Evolutionary conservation across 1,140 invertebrate genomes (phyloP), one percentile per base, ranked within the genome.

Genomic region (Lordiphosa collinella): DNA sequence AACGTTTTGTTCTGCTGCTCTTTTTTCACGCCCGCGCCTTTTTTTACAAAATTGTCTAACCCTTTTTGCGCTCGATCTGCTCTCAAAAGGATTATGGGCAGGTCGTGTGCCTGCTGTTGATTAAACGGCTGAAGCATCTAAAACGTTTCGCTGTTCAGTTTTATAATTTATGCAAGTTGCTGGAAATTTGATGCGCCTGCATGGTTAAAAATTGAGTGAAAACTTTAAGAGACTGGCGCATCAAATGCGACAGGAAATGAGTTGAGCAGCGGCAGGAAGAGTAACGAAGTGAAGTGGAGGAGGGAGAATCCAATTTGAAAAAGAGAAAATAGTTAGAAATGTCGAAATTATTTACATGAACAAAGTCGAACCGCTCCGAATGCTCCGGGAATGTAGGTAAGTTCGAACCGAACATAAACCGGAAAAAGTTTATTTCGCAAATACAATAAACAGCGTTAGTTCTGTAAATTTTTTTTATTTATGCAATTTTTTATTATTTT

Each of bases 101-200:
- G 50, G 76, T 71, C 76, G 76, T 80, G 75, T 80, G 76, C 69
- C 75, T 79, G 75, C 48, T 56, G 56, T 74, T 80, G 75, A 79
- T 79, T 80, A 80, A 80, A 70, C 75, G 54, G 64, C 68, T 55
- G 22, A 25, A 22, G 65, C 65, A 56, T 60, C 62, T 47, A 46
- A 43, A 38, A 37, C 53, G 38, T 62, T 48, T 47, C 14, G 35
- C 16, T 4, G 7, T 31, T 47, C 12, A n/a, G 44, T 7, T 76
- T 76, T 54, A 63, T 82, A 82, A 82, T 82, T 82, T 84, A 82
- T 82, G 78, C 78, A 82, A 82, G 71, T 82, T 44, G 51, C 22
- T 55, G 38, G 71, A 71, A 61, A 82, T 82, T 82, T 55, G 76
- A 68, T 64, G 44, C 76, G 78, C 76, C 76, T 41, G 71, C 76